Evolutionary conservation across 2,888 invertebrate species (phyloP), one percentile per base, ranked within the genome.

Genomic region (Margaritifera margaritifera): DNA sequence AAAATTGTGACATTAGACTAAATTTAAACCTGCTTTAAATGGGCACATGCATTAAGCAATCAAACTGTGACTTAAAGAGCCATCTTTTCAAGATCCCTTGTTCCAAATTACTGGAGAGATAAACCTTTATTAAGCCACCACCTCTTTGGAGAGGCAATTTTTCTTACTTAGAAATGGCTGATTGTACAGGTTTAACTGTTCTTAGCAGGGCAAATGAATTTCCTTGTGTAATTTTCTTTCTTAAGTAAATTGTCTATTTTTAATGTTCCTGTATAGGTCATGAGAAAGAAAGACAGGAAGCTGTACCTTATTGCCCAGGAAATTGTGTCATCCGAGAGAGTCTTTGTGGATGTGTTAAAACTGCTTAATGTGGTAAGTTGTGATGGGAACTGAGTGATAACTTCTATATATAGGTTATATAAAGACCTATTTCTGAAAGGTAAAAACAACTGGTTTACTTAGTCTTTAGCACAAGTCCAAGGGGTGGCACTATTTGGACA

Each of bases 261-360:
- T 22, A 53, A 52, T 66, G 55, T 62, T 54, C 31, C 11, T 63
- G 71, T 76, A 22, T 72, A 86, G 81, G 64, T 64, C n/a, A 53
- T 58, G 11, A 72, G 68, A 25, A 86, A 87, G 66, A 86, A 82
- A 67, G 82, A 82, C 55, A 87, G 87, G 64, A 92, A 92, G 83
- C 84, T 90, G 4, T 91, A 90, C 81, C 89, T 89, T 72, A 91
- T 92, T 62, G 92, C 92, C 6, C 83, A 90, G 76, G 92, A 92
- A 84, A 89, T 92, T 31, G 89, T 91, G 84, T 91, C 92, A 8
- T 92, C 92, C 6, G 92, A 92, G 80, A 85, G 89, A 78, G 90
- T 90, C 42, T 92, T 92, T 88, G 91, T 92, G 42, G 91, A 92
- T 85, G 91, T 91, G 64, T 86, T 92, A 51, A 90, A 88, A 72